phyloP scores from a whole-genome alignment of 2,113 vertebrate species.

The Ciconia boyciana region DNA sequence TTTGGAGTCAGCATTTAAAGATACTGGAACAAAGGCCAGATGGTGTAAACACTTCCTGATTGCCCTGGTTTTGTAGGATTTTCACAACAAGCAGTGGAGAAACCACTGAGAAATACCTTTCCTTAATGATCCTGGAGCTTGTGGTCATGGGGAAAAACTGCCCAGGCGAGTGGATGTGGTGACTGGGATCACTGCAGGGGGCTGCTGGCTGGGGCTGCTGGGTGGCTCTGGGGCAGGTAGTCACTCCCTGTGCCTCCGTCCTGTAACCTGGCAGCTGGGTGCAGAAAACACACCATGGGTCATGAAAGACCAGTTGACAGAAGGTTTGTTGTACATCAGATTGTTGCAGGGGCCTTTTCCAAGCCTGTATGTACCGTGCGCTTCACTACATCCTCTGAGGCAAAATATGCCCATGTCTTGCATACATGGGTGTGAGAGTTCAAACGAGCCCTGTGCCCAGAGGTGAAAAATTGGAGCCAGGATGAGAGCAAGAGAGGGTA shows the following conservation, averaged over 20 bases:
- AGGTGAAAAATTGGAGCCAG: not conserved
- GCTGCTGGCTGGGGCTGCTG: not conserved
- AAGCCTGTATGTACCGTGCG: not conserved
- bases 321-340: not conserved
- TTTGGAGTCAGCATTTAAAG: not conserved
- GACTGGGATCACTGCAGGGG: not conserved
- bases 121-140: not conserved
- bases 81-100: not conserved
- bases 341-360: not conserved
- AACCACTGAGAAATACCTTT: not conserved
- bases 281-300: accelerated
- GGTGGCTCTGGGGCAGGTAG: not conserved
- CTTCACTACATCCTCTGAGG: not conserved
- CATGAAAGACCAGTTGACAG: not conserved
- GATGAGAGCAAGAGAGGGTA: not conserved
- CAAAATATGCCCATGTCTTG: not conserved
- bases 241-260: not conserved
- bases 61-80: not conserved
- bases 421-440: not conserved
- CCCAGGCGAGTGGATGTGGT: accelerated
- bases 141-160: not conserved
- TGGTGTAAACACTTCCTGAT: not conserved
- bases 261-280: not conserved
- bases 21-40: not conserved
- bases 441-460: not conserved